Conservation (phyloP, 2,113 vertebrate genomes). For the Amazona vittata region DNA sequence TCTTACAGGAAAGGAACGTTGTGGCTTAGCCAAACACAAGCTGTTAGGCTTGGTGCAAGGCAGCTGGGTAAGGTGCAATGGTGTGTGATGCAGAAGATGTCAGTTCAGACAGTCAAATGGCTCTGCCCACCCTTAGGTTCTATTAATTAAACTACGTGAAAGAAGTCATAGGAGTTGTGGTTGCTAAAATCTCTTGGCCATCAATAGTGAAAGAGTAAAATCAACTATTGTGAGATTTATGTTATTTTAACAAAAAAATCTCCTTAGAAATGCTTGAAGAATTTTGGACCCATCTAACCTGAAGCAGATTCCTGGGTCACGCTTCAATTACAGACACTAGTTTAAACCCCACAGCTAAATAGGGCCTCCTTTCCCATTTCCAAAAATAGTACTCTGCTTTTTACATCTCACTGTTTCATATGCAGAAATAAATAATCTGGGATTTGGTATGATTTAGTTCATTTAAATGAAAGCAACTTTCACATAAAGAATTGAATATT, state of each 20-base stretch:
- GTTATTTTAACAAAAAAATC: neutral
- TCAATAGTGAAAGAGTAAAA: neutral
- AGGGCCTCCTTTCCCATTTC: neutral
- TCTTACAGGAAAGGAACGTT: constrained; percentile 5
- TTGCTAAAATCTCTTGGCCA: constrained; percentile 37
- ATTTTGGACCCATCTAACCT: neutral
- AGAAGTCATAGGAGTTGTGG: neutral
- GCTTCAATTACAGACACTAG: neutral
- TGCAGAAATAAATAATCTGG: constrained; percentile 14
- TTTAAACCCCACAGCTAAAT: neutral
- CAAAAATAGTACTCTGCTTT: neutral
- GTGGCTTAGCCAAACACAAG: neutral
- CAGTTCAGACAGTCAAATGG: constrained; percentile 28
- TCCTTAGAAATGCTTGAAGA: neutral
- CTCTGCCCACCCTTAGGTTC: constrained; percentile 13
- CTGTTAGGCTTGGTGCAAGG: neutral
- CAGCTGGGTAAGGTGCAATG: neutral
- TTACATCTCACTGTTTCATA: neutral
- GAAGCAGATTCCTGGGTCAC: neutral
- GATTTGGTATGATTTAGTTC: neutral
- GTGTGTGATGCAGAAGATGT: neutral
- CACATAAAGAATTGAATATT: neutral
- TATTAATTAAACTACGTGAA: constrained; percentile 44
- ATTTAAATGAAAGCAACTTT: neutral
- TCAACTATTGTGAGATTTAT: neutral